Base-by-base conservation (phyloP, 2,888 invertebrate genomes). In the Agrochola lychnidis region DNA sequence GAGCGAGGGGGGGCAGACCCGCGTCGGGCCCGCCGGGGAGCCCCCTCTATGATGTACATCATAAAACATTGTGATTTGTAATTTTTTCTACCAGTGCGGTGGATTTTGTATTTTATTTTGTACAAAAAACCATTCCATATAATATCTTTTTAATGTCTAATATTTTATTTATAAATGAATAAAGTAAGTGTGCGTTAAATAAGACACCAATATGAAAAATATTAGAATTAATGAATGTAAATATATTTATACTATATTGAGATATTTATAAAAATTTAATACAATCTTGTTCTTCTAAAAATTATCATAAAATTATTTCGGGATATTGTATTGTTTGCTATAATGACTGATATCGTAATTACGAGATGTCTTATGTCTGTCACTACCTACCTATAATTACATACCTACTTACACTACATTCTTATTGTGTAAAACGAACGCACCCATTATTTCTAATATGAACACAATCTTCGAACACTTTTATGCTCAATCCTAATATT, bases 181-280 rank as follows among this genome's bases (percentile, higher is more conserved):
- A 87, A 92, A 91, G 87, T 96, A 96, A 95, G 96, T 93, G 94
- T 95, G 96, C 95, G 92, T 96, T 95, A 93, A 94, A 95, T 96
- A 96, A 96, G 96, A 96, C 96, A 96, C 96, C 96, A 96, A 96
- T 96, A 95, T 96, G 93, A 95, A 91, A 91, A 92, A 95, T 94
- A 94, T 94, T 96, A 96, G 93, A 88, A 89, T 91, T 94, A 95
- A 94, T 91, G 91, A 94, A 91, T 96, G 96, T 96, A 96, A 95
- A 96, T 96, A 96, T 96, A 96, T 96, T 96, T 96, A 96, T 96
- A 95, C 92, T 94, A 94, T 95, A 96, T 94, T 95, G 95, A 96
- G 94, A 96, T 96, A 96, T 96, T 96, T 96, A 96, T 96, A 95
- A 96, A 30, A 95, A 95, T 95, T 96, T 95, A 96, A 95, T 95